Evolutionary conservation across 1,140 invertebrate genomes (phyloP).

Genomic region (Drosophila nannoptera): DNA sequence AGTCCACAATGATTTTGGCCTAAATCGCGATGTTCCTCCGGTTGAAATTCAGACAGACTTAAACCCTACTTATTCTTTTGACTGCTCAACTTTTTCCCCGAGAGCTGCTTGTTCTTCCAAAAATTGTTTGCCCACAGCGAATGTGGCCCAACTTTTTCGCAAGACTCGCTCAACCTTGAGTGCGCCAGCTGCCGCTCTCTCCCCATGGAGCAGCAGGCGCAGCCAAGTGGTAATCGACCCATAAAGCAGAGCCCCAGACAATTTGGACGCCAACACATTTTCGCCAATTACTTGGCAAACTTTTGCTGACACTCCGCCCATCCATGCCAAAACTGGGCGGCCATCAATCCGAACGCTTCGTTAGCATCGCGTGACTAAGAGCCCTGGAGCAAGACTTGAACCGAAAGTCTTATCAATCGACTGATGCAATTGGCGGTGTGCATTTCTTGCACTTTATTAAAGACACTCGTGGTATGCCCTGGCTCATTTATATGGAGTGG

Average conservation of each 20-base stretch:
- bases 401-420: slow-evolving; percentile 2
- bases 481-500: slow-evolving; percentile 23
- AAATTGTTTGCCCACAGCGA: neutral
- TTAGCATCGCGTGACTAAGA: slow-evolving; percentile 69
- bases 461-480: neutral
- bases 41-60: too few species aligned
- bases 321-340: slow-evolving; percentile 23
- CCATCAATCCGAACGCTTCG: slow-evolving; percentile 63
- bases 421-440: slow-evolving; percentile 41
- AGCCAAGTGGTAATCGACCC: slow-evolving; percentile 17
- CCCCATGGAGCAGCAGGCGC: slow-evolving; percentile 1
- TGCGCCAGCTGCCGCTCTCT: slow-evolving; percentile 24
- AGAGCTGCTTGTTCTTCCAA: too few species aligned
- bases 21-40: too few species aligned
- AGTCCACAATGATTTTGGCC: too few species aligned
- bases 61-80: too few species aligned
- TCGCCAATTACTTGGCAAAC: slow-evolving; percentile 66
- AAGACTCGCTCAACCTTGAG: slow-evolving; percentile 14
- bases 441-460: slow-evolving; percentile 17
- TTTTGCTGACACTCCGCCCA: slow-evolving; percentile 48
- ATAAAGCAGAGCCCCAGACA: slow-evolving; percentile 26
- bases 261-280: slow-evolving; percentile 54
- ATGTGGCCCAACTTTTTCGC: neutral
- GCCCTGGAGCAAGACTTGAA: neutral
- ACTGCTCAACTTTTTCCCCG: too few species aligned